These are phyloP conservation scores for Anniella stebbinsi DNA, from an alignment of 2,797 vertebrate species.

Conservation along the genomic window DNA sequence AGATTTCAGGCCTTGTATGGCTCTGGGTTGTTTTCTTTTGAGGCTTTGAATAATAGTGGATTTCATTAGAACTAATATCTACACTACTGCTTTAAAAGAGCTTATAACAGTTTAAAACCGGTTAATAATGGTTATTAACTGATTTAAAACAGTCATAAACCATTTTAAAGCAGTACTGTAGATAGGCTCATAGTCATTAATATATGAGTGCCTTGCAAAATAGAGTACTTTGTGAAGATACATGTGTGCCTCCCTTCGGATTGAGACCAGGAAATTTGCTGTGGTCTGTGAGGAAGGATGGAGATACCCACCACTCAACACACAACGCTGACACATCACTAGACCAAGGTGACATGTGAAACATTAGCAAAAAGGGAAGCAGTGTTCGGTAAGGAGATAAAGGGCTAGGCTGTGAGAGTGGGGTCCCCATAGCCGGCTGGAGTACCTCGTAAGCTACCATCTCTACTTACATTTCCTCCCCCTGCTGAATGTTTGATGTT, in stretches of 20 bases:
- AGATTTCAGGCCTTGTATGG: not conserved
- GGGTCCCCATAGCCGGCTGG: constrained; percentile 48
- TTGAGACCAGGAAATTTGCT: constrained; percentile 32
- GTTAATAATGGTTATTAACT: no score
- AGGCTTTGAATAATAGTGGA: not conserved
- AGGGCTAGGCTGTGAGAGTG: constrained; percentile 54
- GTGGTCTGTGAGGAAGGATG: constrained; percentile 51
- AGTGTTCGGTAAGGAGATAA: constrained; percentile 52
- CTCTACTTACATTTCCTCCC: constrained; percentile 92
- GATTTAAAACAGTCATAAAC: no score
- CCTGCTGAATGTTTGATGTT: constrained; percentile 90
- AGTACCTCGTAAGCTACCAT: constrained; percentile 52
- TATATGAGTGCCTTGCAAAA: fast-evolving
- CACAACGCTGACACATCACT: constrained; percentile 45
- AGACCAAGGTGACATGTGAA: constrained; percentile 30
- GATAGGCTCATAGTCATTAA: no score
- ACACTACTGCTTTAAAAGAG: no score
- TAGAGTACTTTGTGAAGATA: not conserved
- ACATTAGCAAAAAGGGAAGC: constrained; percentile 49
- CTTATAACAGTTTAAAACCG: no score
- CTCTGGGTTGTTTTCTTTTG: not conserved
- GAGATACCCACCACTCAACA: constrained; percentile 48
- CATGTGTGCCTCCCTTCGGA: not conserved
- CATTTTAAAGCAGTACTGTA: no score
- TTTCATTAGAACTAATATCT: not conserved